Percentiles rank a stretch among this genome's conserved stretches.
These are phyloP conservation scores for Epinephelus malabaricus DNA, from an alignment of 2,797 vertebrate genomes.

Conservation along the genomic window DNA sequence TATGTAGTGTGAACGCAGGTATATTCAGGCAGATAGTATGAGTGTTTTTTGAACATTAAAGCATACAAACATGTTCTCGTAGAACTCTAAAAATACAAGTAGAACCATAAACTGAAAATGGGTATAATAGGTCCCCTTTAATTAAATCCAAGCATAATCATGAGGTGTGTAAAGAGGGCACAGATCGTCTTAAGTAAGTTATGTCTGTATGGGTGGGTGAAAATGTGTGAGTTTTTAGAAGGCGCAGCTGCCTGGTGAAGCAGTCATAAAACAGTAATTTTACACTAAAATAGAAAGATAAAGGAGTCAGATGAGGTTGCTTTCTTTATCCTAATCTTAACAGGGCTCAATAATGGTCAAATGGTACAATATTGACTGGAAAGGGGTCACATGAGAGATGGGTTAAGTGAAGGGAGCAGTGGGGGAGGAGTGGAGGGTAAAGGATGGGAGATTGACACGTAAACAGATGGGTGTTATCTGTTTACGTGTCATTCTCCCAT, in stretches of 20 bases:
- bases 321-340: not conserved
- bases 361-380: constrained; percentile 12
- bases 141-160: not conserved
- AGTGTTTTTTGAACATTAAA: too few relatives aligned
- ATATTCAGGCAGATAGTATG: too few relatives aligned
- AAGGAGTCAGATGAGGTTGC: not conserved
- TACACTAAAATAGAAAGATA: not conserved
- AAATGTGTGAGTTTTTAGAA: not conserved
- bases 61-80: too few relatives aligned
- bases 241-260: rapidly evolving
- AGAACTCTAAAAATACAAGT: too few relatives aligned
- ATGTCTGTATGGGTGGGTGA: too few relatives aligned
- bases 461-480: not conserved
- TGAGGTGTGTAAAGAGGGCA: not conserved
- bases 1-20: too few relatives aligned
- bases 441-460: not conserved
- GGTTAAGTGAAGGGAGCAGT: not conserved
- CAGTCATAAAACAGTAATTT: not conserved
- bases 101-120: too few relatives aligned
- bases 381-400: not conserved
- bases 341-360: constrained; percentile 9
- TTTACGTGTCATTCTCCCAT: too few relatives aligned
- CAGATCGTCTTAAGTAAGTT: too few relatives aligned
- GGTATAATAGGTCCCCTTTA: too few relatives aligned
- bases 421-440: not conserved